Evolutionary conservation across 2,797 vertebrate species (phyloP), one percentile per base, ranked within the genome.

Genomic region (Hippocampus kuda): DNA sequence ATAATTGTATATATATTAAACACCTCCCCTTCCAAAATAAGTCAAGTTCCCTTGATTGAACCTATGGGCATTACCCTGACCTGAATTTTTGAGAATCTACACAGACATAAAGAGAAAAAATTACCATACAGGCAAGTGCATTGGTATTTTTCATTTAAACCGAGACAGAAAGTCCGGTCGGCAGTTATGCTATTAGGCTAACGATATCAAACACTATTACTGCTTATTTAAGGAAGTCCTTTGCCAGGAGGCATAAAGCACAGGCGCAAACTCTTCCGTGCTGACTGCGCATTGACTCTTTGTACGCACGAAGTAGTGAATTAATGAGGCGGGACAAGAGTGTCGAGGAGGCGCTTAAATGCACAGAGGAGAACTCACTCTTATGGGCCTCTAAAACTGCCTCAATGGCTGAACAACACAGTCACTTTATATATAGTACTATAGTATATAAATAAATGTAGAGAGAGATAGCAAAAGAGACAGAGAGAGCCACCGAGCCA

Each of bases 291-390:
- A 71, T 9, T 41, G 66, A 44, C 67, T 80, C 66, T 79, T 75
- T 85, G 73, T 81, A 63, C 81, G 51, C 0, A 54, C 67, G 70
- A 78, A 83, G 78, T 54, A 70, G 44, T 72, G 72, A 66, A 85
- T 80, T 73, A 77, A 81, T 18, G 18, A 72, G 68, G 34, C 69
- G 69, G 69, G 46, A 41, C 61, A 61, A 68, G 34, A 72, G 70
- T 73, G 77, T 73, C 81, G 80, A 79, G 59, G 82, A 84, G 77
- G 64, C 83, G 79, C 72, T 80, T 74, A 81, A 72, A 75, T 67
- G 48, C 64, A 60, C 27, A 61, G 18, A 24, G 59, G 59, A 61
- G 59, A 34, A 34, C 27, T 34, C 27, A 20, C 30, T 38, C 59
- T 61, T 20, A 4, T 27, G 26, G 24, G 26, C 56, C 59, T 38